Evolutionary conservation across 1,140 invertebrate genomes (phyloP).

Genomic region (Homalodisca vitripennis): DNA sequence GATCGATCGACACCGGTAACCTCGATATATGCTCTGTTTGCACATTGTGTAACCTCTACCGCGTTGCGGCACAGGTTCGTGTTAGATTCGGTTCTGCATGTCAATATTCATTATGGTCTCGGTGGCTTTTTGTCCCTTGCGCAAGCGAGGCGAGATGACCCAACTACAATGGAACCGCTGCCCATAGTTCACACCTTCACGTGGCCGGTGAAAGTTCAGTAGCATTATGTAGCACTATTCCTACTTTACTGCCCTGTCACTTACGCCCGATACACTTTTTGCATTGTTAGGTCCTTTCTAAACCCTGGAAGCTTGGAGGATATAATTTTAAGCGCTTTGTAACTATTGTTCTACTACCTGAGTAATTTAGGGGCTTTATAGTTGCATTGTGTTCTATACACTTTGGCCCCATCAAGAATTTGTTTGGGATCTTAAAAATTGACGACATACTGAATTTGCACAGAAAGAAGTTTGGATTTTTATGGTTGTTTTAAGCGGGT

Average conservation of each 20-base stretch:
- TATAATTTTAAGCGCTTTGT: too few relatives aligned
- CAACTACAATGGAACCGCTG: conserved; percentile 6
- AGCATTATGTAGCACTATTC: not conserved
- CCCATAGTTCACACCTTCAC: conserved; percentile 16
- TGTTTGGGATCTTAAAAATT: too few relatives aligned
- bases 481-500: too few relatives aligned
- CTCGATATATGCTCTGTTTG: not conserved
- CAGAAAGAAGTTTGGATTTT: too few relatives aligned
- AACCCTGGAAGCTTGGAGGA: too few relatives aligned
- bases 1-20: not conserved
- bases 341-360: too few relatives aligned
- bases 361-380: too few relatives aligned
- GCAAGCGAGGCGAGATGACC: not conserved
- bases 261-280: too few relatives aligned
- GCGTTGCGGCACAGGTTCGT: not conserved
- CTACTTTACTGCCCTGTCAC: not conserved
- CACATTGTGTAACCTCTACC: not conserved
- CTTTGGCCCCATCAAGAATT: too few relatives aligned
- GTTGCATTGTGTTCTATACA: too few relatives aligned
- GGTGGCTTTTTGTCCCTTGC: conserved; percentile 4
- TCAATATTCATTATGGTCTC: conserved; percentile 14
- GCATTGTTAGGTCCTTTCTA: too few relatives aligned
- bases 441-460: too few relatives aligned
- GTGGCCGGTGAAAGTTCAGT: not conserved
- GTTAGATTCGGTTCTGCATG: conserved; percentile 7